Conservation (phyloP, 2,797 vertebrate genomes). For the Thamnophis elegans region DNA sequence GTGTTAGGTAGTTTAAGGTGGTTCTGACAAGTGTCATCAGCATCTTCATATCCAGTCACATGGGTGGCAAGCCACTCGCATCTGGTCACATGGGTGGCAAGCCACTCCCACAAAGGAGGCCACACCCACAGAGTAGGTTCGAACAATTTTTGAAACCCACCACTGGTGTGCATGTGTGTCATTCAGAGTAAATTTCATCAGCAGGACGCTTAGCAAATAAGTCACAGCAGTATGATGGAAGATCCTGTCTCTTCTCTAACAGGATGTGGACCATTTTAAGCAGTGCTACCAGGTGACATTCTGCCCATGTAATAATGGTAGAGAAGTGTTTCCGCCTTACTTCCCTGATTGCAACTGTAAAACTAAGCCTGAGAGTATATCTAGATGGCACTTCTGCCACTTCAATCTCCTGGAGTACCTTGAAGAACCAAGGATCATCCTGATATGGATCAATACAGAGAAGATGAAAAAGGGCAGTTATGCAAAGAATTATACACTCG, state of each 20-base stretch:
- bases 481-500: not conserved
- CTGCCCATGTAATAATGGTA: not conserved
- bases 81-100: too few species aligned
- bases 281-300: not conserved
- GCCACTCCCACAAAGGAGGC: too few species aligned
- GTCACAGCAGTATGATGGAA: not conserved
- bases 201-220: not conserved
- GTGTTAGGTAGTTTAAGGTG: too few species aligned
- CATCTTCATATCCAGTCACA: too few species aligned
- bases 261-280: not conserved
- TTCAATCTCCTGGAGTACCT: not conserved
- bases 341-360: not conserved
- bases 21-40: too few species aligned
- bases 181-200: not conserved
- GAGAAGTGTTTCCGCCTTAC: not conserved
- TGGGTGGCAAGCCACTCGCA: too few species aligned
- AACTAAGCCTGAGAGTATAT: not conserved
- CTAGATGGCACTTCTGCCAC: not conserved
- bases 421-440: not conserved
- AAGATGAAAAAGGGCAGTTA: not conserved
- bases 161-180: not conserved
- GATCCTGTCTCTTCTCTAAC: not conserved
- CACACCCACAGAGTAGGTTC: too few species aligned
- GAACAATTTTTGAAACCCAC: too few species aligned
- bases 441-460: not conserved